A percentile compares a stretch with the other conserved stretches of the same genome.
phyloP scores from a whole-genome alignment of 1,140 invertebrate species.

The Drosophila pruinosa region DNA sequence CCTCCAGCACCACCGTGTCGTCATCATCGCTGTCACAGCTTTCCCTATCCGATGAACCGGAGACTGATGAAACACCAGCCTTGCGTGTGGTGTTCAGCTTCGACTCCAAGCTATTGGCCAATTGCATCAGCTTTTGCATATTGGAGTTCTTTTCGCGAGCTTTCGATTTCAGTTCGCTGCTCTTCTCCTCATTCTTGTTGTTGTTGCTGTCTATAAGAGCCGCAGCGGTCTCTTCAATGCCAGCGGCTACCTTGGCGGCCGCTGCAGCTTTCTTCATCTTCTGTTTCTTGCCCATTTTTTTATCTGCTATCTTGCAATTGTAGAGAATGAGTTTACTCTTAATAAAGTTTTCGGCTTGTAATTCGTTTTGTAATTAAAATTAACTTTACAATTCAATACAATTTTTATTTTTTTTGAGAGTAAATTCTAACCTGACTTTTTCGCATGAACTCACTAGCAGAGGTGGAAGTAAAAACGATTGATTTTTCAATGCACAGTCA shows the following conservation, averaged over 20 bases:
- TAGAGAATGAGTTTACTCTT: not conserved
- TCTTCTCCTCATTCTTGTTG: too few species aligned
- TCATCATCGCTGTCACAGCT: conserved; percentile 36
- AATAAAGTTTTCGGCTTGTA: not conserved
- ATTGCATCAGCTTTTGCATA: conserved; percentile 20
- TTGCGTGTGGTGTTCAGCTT: not conserved
- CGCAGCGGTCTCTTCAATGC: not conserved
- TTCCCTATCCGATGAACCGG: not conserved
- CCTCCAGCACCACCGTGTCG: not conserved
- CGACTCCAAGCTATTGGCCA: conserved; percentile 14
- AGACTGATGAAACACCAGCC: not conserved
- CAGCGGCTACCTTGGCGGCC: conserved; percentile 18
- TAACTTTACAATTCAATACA: conserved; percentile 3
- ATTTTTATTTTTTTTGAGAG: not conserved
- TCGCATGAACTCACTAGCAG: too few species aligned
- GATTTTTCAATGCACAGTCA: too few species aligned
- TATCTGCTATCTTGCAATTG: not conserved
- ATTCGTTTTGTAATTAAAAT: conserved; percentile 22
- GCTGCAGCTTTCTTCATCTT: conserved; percentile 42
- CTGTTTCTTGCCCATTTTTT: conserved; percentile 56
- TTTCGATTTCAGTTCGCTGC: not conserved
- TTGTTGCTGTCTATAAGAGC: not conserved
- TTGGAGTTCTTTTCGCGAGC: not conserved
- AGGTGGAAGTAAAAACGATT: too few species aligned
- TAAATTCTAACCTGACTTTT: not conserved